Evolutionary conservation across 2,113 vertebrate species (phyloP), one percentile per base, ranked within the genome.

Genomic region (Setophaga petechia): DNA sequence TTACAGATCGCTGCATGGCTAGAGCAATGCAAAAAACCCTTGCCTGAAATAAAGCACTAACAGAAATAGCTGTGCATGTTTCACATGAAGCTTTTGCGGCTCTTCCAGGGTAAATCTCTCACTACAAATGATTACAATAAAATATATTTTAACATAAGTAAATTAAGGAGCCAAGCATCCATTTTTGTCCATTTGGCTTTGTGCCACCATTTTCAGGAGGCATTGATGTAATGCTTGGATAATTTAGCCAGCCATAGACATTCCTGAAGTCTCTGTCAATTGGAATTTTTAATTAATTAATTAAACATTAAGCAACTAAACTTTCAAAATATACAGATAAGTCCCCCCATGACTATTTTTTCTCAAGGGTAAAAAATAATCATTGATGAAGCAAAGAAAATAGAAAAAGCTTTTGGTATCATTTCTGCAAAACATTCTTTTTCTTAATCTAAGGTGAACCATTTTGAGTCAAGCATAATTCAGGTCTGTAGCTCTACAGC

Each of bases 1-100:
- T 98, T 98, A 98, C 96, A 97, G 97, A 98, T 96, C 18, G 3
- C 95, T 98, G 96, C 92, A 84, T 96, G 96, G 96, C 95, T 96
- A 93, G 97, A 94, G 95, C 94, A 74, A 75, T 68, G 94, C 84
- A 95, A 82, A 89, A 94, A 96, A 88, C 44, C 13, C 47, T 69
- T 87, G 80, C 80, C 80, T 62, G 66, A 96, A 96, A 97, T 95
- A 97, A 97, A 98, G 83, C 78, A 84, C 35, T 44, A 84, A 92
- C 91, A 92, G 83, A 97, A 97, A 92, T 95, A 96, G 95, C 95
- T 86, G 25, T 41, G 74, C 77, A 78, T 96, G 90, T 95, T 93
- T 97, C 93, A 93, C 78, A 94, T 81, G 74, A 92, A 95, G 84
- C 46, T 96, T 87, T 81, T 84, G 76, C 51, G 90, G 87, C 78